Conservation (phyloP, 2,113 vertebrate genomes). For the Arvicanthis niloticus region DNA sequence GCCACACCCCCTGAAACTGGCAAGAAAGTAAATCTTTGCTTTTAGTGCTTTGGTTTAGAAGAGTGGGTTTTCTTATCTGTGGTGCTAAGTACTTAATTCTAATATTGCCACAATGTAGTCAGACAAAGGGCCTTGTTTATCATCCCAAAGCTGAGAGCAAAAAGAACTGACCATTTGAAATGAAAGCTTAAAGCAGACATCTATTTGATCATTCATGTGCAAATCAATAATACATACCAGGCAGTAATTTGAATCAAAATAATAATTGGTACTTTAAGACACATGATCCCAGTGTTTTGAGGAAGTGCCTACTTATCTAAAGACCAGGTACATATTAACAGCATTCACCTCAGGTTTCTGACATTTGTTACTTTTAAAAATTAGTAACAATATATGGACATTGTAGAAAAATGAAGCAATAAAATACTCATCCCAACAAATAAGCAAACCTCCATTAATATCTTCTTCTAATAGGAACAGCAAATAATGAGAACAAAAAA, state of each 20-base stretch:
- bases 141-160: slow-evolving; percentile 41
- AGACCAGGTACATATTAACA: slow-evolving; percentile 37
- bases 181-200: not conserved
- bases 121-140: slow-evolving; percentile 43
- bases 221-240: slow-evolving; percentile 35
- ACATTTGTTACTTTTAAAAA: slow-evolving; percentile 47
- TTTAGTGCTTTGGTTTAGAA: slow-evolving; percentile 4
- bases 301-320: slow-evolving; percentile 16
- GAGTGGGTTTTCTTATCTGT: not conserved
- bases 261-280: slow-evolving; percentile 14
- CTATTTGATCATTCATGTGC: slow-evolving; percentile 28
- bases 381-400: not conserved
- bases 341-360: slow-evolving; percentile 8
- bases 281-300: not conserved
- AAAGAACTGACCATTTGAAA: slow-evolving; percentile 47
- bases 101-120: not conserved
- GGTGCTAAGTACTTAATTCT: slow-evolving; percentile 18
- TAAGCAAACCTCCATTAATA: not conserved
- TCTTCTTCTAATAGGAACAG: not conserved
- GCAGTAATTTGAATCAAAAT: slow-evolving; percentile 47
- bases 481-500: slow-evolving; percentile 15
- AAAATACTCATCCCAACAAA: not conserved
- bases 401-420: slow-evolving; percentile 43
- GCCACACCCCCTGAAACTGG: not conserved
- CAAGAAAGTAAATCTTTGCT: slow-evolving; percentile 13